Percentiles rank a stretch among this genome's conserved stretches.
Evolutionary conservation across 2,113 vertebrate species (phyloP).

Genomic region (Haplotaxodon microlepis): DNA sequence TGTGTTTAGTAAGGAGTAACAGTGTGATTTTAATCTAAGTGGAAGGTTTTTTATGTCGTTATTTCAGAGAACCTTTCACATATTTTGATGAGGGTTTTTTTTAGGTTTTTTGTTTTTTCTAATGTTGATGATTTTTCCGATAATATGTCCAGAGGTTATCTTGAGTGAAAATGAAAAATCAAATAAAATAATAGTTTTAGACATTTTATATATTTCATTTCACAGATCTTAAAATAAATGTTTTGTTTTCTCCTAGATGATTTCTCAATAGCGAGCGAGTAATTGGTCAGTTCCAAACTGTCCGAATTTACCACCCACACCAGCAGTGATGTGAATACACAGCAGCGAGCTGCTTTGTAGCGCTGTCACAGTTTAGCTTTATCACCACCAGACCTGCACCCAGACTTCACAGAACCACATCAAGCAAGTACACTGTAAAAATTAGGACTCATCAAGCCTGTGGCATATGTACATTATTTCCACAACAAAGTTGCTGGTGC

Average conservation of each 20-base stretch:
- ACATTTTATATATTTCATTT: not conserved
- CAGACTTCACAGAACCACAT: not conserved
- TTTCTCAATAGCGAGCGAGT: not conserved
- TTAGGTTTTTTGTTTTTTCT: not conserved
- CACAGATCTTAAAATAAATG: not conserved
- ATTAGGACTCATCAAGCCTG: not conserved
- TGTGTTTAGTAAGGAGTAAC: not conserved
- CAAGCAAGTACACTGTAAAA: not conserved
- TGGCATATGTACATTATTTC: not conserved
- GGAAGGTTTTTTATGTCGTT: not conserved
- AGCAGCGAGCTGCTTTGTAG: not conserved
- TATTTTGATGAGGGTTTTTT: not conserved
- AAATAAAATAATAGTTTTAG: not conserved
- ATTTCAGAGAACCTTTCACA: not conserved
- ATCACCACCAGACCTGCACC: not conserved
- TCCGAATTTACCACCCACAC: not conserved
- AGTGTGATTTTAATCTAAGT: not conserved
- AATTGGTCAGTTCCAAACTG: not conserved
- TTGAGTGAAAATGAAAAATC: not conserved
- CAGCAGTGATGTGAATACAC: not conserved
- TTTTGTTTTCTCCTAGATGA: fast-evolving
- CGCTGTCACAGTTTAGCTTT: not conserved
- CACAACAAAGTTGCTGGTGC: not conserved
- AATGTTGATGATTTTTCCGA: not conserved
- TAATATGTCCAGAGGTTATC: not conserved